Base-by-base conservation (phyloP, 2,113 vertebrate species). In the Proterorhinus semilunaris region DNA sequence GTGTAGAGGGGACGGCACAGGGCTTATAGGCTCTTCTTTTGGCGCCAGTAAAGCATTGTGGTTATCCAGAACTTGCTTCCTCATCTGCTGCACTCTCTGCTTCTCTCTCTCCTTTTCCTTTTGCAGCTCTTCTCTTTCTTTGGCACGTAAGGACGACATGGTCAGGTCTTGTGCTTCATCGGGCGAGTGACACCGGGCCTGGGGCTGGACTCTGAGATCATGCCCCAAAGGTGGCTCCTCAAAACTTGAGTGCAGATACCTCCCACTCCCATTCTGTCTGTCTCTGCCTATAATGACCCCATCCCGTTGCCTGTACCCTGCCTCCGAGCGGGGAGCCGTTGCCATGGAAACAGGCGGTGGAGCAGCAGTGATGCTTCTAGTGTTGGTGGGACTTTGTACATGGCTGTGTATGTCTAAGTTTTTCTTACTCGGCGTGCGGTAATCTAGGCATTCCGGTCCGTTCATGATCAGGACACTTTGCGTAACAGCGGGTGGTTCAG, bases 401-500 rank as follows among this genome's bases (percentile, higher is more conserved):
- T 90, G 88, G 76, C 85, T 91, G 73, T 87, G 83, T 70, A 63
- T 69, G 62, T 91, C 90, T 43, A 84, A 76, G 77, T 62, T 88
- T 72, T 84, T 89, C 84, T 90, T 92, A 71, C 82, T 84, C 47
- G 82, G 78, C 44, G 89, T 91, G 82, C 91, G 89, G 72, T 90
- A 93, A 82, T 93, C 92, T 69, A 92, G 76, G 72, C 90, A 91
- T 64, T 93, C 91, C 13, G 91, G 48, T 21, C 87, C 87, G 8
- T 90, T 93, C 90, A 93, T 91, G 74, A 93, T 92, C 0, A 94
- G 76, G 49, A 93, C 92, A 15, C 89, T 93, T 62, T 91, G 81
- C 0, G 76, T 5, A 50, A 78, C 66, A 10, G 82, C 59, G 2
- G 81, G 57, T 68, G 79, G 72, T 6, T 88, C 81, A 9, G 82